Base-by-base conservation (phyloP, 2,888 invertebrate genomes). In the Pecten maximus region DNA sequence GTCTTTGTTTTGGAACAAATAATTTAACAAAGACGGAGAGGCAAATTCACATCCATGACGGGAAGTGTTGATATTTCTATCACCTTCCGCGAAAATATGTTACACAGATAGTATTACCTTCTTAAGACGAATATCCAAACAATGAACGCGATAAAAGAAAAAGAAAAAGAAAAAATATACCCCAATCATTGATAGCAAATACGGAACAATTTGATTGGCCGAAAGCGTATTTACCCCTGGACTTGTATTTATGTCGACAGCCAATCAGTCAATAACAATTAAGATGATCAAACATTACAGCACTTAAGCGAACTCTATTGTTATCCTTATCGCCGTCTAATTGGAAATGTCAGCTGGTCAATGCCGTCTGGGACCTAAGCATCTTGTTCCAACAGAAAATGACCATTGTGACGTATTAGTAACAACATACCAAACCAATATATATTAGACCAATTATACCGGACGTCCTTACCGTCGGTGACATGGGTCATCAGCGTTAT, bases 271-370 rank as follows among this genome's bases (percentile, higher is more conserved):
- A 74, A 10, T 74, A 10, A 28, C 8, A 15, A 35, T 74, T 35
- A 74, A 12, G 35, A 28, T 35, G 74, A 35, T 35, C 28, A 74
- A 74, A 74, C 74, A 23, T 3, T 74, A 15, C 0, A 35, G 28
- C 74, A 74, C 35, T 74, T 74, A 23, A 60, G 23, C 35, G 2
- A 10, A 12, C 35, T 74, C 74, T 74, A 35, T 28, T 35, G 28
- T 15, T 74, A 74, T 74, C 74, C 35, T 6, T 2, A 35, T 23
- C 35, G 74, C 74, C 35, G 74, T 74, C 74, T 74, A 35, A 74
- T 74, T 74, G 74, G 74, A 74, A 74, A 35, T 35, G 74, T 28
- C 74, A 74, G 74, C 16, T 74, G 28, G 74, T 74, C 74, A 35
- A 74, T 74, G 74, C 35, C 10, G 74, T 28, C 74, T 74, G 12